Conservation (phyloP, 2,113 vertebrate genomes). For the Theropithecus gelada region DNA sequence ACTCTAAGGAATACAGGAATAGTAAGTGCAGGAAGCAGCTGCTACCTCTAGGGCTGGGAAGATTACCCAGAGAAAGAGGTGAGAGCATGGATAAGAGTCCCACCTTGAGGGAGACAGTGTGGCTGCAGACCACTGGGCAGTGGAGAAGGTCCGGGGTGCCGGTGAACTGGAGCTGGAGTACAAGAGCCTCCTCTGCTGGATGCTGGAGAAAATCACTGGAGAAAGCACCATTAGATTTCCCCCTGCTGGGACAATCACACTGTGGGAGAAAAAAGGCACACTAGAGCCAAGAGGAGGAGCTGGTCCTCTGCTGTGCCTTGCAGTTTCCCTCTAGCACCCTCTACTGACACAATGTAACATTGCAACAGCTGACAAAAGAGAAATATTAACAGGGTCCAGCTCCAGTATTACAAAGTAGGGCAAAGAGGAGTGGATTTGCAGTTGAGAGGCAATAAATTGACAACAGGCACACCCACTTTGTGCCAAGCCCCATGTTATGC, state of each 20-base stretch:
- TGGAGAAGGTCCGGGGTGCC: not conserved
- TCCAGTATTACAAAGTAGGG: not conserved
- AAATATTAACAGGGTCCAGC: not conserved
- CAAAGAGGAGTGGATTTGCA: not conserved
- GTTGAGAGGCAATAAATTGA: not conserved
- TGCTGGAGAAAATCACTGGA: not conserved
- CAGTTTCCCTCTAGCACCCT: not conserved
- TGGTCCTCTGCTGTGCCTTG: fast-evolving
- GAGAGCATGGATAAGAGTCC: not conserved
- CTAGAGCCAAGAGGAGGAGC: not conserved
- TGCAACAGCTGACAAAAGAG: not conserved
- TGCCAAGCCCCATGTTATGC: not conserved
- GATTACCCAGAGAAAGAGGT: not conserved
- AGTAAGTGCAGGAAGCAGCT: not conserved
- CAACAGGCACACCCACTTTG: not conserved
- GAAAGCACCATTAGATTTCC: not conserved
- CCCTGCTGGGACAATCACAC: fast-evolving
- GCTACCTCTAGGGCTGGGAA: not conserved
- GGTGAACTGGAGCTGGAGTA: not conserved
- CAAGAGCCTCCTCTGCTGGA: no score
- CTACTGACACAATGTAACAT: not conserved
- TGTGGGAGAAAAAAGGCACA: not conserved
- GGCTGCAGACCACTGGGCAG: not conserved
- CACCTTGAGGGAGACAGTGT: not conserved
- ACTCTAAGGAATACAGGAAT: not conserved